Base-by-base conservation (phyloP, 2,888 invertebrate genomes). In the Silvanus unidentatus region DNA sequence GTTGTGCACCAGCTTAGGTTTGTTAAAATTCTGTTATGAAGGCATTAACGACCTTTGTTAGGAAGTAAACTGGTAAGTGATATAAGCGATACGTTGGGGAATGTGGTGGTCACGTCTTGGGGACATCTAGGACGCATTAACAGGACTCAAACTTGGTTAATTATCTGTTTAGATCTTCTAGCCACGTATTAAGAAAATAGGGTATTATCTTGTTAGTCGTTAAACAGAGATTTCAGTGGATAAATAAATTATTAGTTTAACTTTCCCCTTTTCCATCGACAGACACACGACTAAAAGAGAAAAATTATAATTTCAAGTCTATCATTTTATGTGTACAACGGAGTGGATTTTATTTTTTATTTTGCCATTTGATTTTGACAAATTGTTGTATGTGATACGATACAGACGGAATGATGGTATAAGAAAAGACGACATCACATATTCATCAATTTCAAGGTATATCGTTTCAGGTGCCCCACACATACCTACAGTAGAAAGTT, bases 11-110 rank as follows among this genome's bases (percentile, higher is more conserved):
- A n/a, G n/a, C n/a, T n/a, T 22, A 22, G 8, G 3, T 47, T 53
- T 55, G 47, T 50, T 41, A 50, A 52, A 54, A 54, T 55, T 44
- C 39, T 44, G 45, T 40, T 44, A 48, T 45, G 47, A 48, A 54
- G 47, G 54, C 50, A 44, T 47, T 54, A 55, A 57, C 54, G 52
- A 47, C 50, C 54, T 46, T 50, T 32, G 12, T 53, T 58, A 58
- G 58, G 55, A 61, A 58, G 53, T 49, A 22, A 61, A 58, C 55
- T 54, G 53, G 62, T 69, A 69, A 69, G 66, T 68, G 68, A 69
- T 68, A 69, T 62, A 68, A 69, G 68, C 65, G 66, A 67, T 65
- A 61, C 69, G 57, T 64, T 48, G 48, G 69, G 68, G 69, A 69
- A 58, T 64, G 54, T 52, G 22, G 59, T 52, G 67, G 65, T 64